Percentiles rank a stretch among this genome's conserved stretches.
phyloP scores from a whole-genome alignment of 1,140 invertebrate genomes.

The Chrysomallon squamiferum region DNA sequence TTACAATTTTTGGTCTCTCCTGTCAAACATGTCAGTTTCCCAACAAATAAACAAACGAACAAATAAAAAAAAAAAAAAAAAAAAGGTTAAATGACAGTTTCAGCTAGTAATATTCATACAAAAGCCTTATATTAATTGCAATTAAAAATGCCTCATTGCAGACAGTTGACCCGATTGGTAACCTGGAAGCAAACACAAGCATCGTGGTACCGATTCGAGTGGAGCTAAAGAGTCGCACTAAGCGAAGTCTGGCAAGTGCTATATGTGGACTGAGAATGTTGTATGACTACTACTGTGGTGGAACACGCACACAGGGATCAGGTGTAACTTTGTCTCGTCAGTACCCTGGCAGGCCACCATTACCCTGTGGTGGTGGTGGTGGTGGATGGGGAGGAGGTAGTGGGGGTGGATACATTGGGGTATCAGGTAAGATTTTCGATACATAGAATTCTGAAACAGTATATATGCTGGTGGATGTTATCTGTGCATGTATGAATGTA shows the following conservation, averaged over 20 bases:
- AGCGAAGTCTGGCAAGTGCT: neutral
- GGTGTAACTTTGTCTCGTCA: neutral
- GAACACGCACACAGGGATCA: neutral
- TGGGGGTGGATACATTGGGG: conserved; percentile 4
- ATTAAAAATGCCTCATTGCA: neutral
- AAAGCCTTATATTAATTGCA: no score
- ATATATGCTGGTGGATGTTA: neutral
- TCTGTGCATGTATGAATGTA: no score
- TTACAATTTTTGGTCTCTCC: no score
- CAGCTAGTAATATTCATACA: no score
- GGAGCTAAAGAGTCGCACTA: neutral
- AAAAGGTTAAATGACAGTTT: no score
- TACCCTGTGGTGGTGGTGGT: neutral
- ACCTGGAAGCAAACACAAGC: conserved; percentile 19
- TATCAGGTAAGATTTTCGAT: neutral
- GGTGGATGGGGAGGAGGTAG: neutral
- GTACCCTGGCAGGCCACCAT: conserved; percentile 5
- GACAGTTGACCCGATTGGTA: conserved; percentile 13
- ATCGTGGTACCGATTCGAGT: conserved; percentile 12
- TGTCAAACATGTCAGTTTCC: no score
- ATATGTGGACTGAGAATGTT: conserved; percentile 6
- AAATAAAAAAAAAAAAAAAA: no score
- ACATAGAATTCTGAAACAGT: neutral
- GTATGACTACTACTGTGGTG: conserved; percentile 8
- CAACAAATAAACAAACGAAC: no score